Evolutionary conservation across 2,797 vertebrate species (phyloP).

Genomic region (Hoplostethus mediterraneus): DNA sequence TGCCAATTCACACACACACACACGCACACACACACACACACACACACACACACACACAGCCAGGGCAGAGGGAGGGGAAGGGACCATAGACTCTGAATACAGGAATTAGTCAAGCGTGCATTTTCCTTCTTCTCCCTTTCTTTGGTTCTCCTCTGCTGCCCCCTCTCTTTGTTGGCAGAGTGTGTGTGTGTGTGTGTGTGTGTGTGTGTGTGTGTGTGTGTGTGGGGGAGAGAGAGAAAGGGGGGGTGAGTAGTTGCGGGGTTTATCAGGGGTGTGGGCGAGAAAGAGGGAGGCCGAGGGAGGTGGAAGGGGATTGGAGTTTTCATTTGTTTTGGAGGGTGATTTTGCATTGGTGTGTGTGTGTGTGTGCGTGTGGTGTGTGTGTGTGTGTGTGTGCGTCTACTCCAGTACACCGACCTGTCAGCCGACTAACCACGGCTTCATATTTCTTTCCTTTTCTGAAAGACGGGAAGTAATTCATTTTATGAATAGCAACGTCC

Average conservation of each 20-base stretch:
- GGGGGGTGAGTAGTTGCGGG: constrained; percentile 33
- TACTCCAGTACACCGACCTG: too few species aligned
- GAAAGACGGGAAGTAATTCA: too few species aligned
- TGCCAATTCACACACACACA: constrained; percentile 54
- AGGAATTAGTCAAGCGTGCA: constrained; percentile 78
- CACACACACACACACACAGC: constrained; percentile 39
- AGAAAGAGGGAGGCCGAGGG: not conserved
- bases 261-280: constrained; percentile 28
- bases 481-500: too few species aligned
- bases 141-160: constrained; percentile 58
- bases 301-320: not conserved
- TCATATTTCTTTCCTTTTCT: too few species aligned
- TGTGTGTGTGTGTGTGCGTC: constrained; percentile 13
- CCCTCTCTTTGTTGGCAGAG: constrained; percentile 69
- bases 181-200: constrained; percentile 46
- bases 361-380: not conserved
- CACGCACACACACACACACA: constrained; percentile 38
- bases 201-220: constrained; percentile 26
- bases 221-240: not conserved
- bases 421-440: too few species aligned
- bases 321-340: not conserved
- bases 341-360: constrained; percentile 3
- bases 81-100: constrained; percentile 69
- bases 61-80: constrained; percentile 46
- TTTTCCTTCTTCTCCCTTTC: constrained; percentile 74